phyloP scores from a whole-genome alignment of 35 echinoderm and acorn worm species.

The Anneissia japonica region DNA sequence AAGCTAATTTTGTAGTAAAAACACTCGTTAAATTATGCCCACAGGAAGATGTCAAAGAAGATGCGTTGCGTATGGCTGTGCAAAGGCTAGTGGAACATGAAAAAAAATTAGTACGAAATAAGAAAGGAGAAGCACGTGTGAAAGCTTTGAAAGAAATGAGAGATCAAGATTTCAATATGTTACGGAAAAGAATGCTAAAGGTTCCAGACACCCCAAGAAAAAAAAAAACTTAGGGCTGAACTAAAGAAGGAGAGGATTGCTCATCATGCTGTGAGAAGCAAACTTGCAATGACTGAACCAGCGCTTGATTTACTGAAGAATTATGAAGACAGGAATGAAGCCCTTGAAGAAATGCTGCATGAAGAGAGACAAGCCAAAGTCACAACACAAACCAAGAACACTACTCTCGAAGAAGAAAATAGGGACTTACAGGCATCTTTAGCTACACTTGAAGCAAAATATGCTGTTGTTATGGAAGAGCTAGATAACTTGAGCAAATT shows the following conservation, averaged over 20 bases:
- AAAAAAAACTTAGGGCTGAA: background rate
- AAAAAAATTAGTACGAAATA: background rate
- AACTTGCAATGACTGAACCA: background rate
- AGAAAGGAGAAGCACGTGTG: background rate
- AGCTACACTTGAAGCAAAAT: too few species aligned
- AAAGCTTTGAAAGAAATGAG: background rate
- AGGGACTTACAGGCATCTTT: too few species aligned
- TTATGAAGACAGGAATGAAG: too few species aligned
- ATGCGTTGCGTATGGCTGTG: background rate
- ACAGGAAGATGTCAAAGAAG: background rate
- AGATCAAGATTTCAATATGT: background rate
- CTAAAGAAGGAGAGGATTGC: too few species aligned
- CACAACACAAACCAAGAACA: too few species aligned
- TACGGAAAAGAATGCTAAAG: constrained; percentile 6
- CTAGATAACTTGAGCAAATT: too few species aligned
- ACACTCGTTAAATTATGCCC: background rate
- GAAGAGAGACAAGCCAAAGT: too few species aligned
- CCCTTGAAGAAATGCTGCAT: too few species aligned
- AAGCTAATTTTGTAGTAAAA: background rate
- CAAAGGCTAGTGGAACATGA: background rate
- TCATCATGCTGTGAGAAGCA: background rate
- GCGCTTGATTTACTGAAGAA: too few species aligned
- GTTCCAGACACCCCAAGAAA: constrained; percentile 7
- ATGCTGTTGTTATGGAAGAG: too few species aligned
- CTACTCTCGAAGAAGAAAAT: too few species aligned